Base-by-base conservation (phyloP, 2,113 vertebrate species). In the Setophaga kirtlandii region DNA sequence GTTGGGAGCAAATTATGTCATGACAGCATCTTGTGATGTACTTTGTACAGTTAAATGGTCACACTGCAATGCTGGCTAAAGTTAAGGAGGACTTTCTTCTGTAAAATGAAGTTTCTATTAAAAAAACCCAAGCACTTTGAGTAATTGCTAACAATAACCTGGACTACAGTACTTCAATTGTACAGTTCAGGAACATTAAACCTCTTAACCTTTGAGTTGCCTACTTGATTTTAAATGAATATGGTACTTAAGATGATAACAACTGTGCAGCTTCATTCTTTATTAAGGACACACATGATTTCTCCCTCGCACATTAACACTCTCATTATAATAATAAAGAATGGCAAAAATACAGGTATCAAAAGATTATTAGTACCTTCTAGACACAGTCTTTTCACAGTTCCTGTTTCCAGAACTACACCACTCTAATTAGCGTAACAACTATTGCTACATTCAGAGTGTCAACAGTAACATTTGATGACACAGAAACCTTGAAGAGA, bases 131-230 rank as follows among this genome's bases (percentile, higher is more conserved):
- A 93, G 93, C 41, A 73, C 89, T 96, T 74, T 82, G 82, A 94
- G 90, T 97, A 97, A 97, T 97, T 97, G 89, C 92, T 97, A 93
- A 96, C 97, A 96, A 97, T 95, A 97, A 97, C 78, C 52, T 91
- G 93, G 97, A 94, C 96, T 87, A 55, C 12, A 91, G 86, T 91
- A 88, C 91, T 97, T 97, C 91, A 96, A 8, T 82, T 94, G 93
- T 94, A 97, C 91, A 96, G 95, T 96, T 97, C 96, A 94, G 92
- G 95, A 97, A 95, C 95, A 97, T 96, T 97, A 97, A 97, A 95
- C 93, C 97, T 97, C 97, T 97, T 97, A 97, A 97, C 96, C 97
- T 97, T 97, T 97, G 95, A 96, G 97, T 97, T 97, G 91, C 59
- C 95, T 97, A 96, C 95, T 97, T 97, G 95, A 97, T 97, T 97